Percentiles rank a stretch among this genome's conserved stretches.
These are phyloP conservation scores for Drosophila anceps DNA, from an alignment of 2,888 invertebrate species.

Conservation along the genomic window DNA sequence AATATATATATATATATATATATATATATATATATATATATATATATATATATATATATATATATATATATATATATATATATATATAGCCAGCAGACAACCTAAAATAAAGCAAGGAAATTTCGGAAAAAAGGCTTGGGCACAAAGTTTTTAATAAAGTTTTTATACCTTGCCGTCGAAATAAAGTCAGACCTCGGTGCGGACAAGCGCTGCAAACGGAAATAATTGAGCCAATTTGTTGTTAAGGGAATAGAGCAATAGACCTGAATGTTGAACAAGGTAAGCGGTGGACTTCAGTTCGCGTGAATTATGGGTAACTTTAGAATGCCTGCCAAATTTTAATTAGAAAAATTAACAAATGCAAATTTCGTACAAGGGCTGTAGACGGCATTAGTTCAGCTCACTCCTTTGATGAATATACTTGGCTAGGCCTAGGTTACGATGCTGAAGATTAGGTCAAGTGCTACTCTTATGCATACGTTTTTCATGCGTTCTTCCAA, in stretches of 20 bases:
- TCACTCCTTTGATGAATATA: background rate
- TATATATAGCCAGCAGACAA: slow-evolving; percentile 26
- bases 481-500: background rate
- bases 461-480: background rate
- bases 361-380: background rate
- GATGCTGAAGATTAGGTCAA: no score
- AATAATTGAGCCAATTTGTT: slow-evolving; percentile 80
- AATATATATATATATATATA: slow-evolving; percentile 52
- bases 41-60: no score
- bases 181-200: slow-evolving; percentile 18
- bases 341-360: background rate
- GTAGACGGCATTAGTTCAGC: background rate
- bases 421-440: background rate
- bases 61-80: slow-evolving; percentile 48
- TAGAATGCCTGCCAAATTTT: slow-evolving; percentile 4
- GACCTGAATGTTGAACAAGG: slow-evolving; percentile 29
- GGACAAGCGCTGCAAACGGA: slow-evolving; percentile 41
- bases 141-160: slow-evolving; percentile 80
- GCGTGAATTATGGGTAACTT: slow-evolving; percentile 1
- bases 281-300: background rate
- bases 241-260: slow-evolving; percentile 54
- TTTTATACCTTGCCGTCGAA: slow-evolving; percentile 63
- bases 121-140: slow-evolving; percentile 66
- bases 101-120: slow-evolving; percentile 50
- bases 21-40: slow-evolving; percentile 53